Evolutionary conservation across 2,113 vertebrate genomes (phyloP), one percentile per base, ranked within the genome.

Genomic region (Poeciliopsis prolifica): DNA sequence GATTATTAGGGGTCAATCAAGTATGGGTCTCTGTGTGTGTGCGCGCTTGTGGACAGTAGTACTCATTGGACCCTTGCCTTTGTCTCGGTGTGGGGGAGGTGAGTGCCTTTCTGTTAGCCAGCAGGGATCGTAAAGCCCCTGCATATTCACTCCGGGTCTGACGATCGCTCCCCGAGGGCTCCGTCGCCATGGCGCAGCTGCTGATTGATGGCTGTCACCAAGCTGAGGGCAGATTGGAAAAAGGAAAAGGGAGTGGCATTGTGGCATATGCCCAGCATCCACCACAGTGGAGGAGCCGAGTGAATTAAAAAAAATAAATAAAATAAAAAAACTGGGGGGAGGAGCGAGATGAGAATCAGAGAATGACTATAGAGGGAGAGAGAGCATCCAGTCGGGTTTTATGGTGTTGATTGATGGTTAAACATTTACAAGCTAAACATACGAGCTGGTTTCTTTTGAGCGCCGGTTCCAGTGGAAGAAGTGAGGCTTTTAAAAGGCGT

Each of bases 191-290:
- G 94, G 92, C 88, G 89, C 95, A 83, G 71, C 0, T 70, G 30
- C 81, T 96, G 96, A 97, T 96, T 95, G 96, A 97, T 97, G 96
- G 95, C 95, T 96, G 96, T 96, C 96, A 96, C 84, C 84, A 85
- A 26, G 94, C 94, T 94, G 92, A 93, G 86, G 94, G 93, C 93
- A 95, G 94, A 95, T 96, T 95, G 95, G 80, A 72, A 94, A 91
- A 93, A 93, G 91, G 91, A 69, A 82, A 93, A 93, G 93, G 94
- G 94, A 95, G 93, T 93, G 96, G 94, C 95, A 94, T 92, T 9
- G 77, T 92, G 91, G 90, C 91, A 92, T 91, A 96, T 96, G 95
- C 95, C 95, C 89, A 17, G 87, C 92, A 94, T 94, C 94, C 95
- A 79, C 65, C 80, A 68, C 68, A 12, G 35, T 11, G 4, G 68